These are phyloP conservation scores for Diarsia rubi DNA, from an alignment of 2,888 invertebrate species.

Conservation along the genomic window DNA sequence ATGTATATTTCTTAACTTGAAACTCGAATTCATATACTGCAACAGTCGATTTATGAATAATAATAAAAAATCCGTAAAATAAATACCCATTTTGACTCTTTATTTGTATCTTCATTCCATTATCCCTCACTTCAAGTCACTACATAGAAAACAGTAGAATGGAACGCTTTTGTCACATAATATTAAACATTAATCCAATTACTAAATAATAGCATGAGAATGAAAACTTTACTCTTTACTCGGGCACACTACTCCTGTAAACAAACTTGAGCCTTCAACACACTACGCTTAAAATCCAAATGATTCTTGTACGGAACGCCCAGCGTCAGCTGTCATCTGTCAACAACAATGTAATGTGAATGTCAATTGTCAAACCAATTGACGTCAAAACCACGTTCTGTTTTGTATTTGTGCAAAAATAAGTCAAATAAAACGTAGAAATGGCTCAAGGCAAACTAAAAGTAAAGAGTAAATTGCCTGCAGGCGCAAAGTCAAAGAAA, in stretches of 20 bases:
- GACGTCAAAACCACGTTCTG: constrained; percentile 42
- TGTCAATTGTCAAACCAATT: constrained; percentile 4
- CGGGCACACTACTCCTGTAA: too few relatives aligned
- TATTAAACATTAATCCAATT: neutral
- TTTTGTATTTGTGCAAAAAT: constrained; percentile 12
- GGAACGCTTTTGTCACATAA: neutral
- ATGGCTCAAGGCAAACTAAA: constrained; percentile 94
- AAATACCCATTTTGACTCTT: constrained; percentile 70
- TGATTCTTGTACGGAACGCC: constrained; percentile 18
- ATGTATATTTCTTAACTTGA: constrained; percentile 90
- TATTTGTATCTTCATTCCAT: constrained; percentile 69
- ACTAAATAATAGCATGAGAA: neutral
- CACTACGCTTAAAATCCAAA: constrained; percentile 5
- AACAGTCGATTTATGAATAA: constrained; percentile 90
- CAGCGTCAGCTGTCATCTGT: constrained; percentile 18
- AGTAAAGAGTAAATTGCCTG: constrained; percentile 92
- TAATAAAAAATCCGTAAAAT: constrained; percentile 81
- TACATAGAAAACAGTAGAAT: neutral
- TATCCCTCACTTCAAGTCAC: constrained; percentile 27
- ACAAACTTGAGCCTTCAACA: neutral
- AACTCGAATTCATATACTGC: constrained; percentile 90
- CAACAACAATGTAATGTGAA: constrained; percentile 13
- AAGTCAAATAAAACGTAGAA: constrained; percentile 38
- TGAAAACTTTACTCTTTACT: neutral
- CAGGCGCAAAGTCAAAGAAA: constrained; percentile 89